Conservation (phyloP, 2,797 vertebrate genomes). For the Myotis pilosus region DNA sequence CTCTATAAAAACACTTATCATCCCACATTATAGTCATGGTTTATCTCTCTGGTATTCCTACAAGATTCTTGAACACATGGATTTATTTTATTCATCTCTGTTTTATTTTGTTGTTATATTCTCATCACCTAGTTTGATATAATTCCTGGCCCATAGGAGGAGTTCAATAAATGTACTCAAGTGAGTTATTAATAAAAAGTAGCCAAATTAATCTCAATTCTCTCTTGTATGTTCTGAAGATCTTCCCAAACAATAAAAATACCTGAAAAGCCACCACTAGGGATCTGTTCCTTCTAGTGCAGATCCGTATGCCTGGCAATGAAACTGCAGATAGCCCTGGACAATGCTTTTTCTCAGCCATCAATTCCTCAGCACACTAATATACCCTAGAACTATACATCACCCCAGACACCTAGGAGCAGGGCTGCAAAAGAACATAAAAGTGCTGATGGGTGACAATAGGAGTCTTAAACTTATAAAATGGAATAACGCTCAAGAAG, state of each 20-base stretch:
- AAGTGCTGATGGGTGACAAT: not conserved
- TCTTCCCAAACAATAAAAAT: not conserved
- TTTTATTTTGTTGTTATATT: not conserved
- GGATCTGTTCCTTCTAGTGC: not conserved
- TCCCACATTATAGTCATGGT: not conserved
- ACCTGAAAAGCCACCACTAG: not conserved
- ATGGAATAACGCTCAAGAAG: not conserved
- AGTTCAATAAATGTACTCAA: not conserved
- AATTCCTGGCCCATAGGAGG: not conserved
- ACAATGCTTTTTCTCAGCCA: not conserved
- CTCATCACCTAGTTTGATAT: not conserved
- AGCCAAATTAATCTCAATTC: not conserved
- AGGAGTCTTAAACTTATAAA: not conserved
- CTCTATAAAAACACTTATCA: not conserved
- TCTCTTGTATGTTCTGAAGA: not conserved
- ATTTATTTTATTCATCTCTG: not conserved
- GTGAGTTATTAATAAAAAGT: conserved; percentile 16
- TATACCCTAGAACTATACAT: not conserved
- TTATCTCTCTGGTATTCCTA: not conserved
- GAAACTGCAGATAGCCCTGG: not conserved
- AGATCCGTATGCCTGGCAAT: not conserved
- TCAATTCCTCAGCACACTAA: not conserved
- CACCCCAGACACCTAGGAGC: not conserved
- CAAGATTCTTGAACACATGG: not conserved
- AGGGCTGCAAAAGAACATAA: not conserved